Conservation (phyloP, 2,888 invertebrate species). For the Timandra comae region DNA sequence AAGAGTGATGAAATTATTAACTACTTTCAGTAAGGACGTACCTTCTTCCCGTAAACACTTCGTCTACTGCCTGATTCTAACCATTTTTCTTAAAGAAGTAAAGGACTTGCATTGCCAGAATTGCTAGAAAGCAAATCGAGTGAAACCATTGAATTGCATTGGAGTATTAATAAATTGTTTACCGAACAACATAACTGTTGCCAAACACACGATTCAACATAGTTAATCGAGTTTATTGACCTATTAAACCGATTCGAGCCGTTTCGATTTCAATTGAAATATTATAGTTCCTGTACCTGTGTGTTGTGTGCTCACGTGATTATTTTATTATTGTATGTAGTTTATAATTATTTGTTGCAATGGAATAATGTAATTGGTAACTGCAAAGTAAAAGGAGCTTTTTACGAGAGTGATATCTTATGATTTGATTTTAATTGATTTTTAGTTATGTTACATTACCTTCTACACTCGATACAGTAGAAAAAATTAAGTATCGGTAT, state of each 20-base stretch:
- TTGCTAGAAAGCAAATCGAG: constrained; percentile 6
- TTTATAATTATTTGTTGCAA: too few species aligned
- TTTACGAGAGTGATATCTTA: too few species aligned
- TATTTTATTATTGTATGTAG: constrained; percentile 4
- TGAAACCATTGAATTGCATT: constrained; percentile 2
- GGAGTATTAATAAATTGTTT: constrained; percentile 9
- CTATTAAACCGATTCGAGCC: constrained; percentile 4
- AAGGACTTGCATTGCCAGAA: too few species aligned
- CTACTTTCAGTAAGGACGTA: too few species aligned
- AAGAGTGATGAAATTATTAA: too few species aligned
- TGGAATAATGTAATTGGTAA: too few species aligned
- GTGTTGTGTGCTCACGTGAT: too few species aligned
- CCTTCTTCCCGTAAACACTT: too few species aligned
- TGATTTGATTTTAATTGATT: constrained; percentile 3
- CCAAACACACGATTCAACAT: constrained; percentile 5
- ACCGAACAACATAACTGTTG: constrained; percentile 7
- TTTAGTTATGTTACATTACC: not conserved
- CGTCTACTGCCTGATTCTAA: too few species aligned
- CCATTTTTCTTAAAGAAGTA: too few species aligned
- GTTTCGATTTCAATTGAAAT: constrained; percentile 3
- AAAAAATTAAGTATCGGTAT: too few species aligned
- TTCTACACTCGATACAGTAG: not conserved
- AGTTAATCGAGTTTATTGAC: constrained; percentile 11
- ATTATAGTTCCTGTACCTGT: not conserved
- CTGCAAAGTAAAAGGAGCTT: too few species aligned